Evolutionary conservation across 2,113 vertebrate species (phyloP).

Genomic region (Zosterops lateralis): DNA sequence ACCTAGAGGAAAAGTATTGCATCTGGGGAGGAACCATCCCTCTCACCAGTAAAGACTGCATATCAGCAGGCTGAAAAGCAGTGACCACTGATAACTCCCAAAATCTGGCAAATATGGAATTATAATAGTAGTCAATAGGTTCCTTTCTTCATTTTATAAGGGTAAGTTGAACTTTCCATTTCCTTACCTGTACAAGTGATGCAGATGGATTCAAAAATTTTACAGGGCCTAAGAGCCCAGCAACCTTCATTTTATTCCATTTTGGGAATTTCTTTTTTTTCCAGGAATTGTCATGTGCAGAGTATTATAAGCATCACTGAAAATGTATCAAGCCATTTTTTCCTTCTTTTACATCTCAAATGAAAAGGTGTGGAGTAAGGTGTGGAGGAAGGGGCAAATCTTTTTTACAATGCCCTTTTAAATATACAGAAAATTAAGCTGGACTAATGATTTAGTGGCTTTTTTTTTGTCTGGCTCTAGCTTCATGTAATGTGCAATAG

Average conservation of each 20-base stretch:
- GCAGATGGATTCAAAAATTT: neutral
- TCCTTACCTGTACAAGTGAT: neutral
- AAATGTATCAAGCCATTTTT: neutral
- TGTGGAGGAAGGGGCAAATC: neutral
- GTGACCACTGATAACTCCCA: neutral
- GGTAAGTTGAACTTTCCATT: neutral
- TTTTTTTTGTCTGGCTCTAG: constrained; percentile 30
- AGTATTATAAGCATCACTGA: neutral
- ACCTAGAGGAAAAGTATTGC: neutral
- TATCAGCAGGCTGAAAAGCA: neutral
- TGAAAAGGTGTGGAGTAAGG: neutral
- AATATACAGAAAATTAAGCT: neutral
- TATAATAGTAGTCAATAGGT: neutral
- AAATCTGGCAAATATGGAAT: neutral
- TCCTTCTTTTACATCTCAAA: neutral
- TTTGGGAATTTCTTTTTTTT: neutral
- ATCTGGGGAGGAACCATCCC: neutral
- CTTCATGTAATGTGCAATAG: constrained; percentile 46
- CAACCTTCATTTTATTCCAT: neutral
- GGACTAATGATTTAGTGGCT: neutral
- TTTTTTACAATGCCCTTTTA: neutral
- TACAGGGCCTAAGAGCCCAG: neutral
- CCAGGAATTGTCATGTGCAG: fast-evolving
- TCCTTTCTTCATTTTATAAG: neutral
- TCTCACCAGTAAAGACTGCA: neutral